These are phyloP conservation scores for Anhinga anhinga DNA, from an alignment of 2,113 vertebrate genomes.

Conservation along the genomic window DNA sequence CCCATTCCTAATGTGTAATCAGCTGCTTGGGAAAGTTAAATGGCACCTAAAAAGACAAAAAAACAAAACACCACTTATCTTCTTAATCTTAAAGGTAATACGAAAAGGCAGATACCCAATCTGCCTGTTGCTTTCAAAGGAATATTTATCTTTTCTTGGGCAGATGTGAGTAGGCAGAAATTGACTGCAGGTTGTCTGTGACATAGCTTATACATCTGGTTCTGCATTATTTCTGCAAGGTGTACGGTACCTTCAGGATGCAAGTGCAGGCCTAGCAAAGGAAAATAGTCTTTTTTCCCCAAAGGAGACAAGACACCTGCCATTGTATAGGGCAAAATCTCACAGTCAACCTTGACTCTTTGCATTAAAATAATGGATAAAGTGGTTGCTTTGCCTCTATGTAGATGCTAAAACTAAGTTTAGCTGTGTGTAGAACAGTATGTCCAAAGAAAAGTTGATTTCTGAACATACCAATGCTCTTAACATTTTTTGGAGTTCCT, in stretches of 20 bases:
- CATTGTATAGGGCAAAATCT: neutral
- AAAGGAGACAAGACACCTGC: neutral
- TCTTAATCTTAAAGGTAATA: neutral
- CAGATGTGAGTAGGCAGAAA: neutral
- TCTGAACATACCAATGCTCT: neutral
- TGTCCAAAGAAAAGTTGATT: neutral
- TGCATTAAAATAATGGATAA: neutral
- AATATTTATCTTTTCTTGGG: neutral
- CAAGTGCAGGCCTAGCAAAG: neutral
- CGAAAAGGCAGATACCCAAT: neutral
- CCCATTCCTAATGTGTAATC: neutral
- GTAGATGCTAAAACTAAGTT: neutral
- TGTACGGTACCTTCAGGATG: neutral
- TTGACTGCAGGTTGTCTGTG: neutral
- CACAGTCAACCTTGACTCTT: neutral
- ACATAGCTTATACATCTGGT: neutral
- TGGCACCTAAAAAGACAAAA: neutral
- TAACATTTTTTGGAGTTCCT: neutral
- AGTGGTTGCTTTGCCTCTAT: neutral
- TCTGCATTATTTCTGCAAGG: neutral
- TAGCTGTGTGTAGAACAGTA: no score
- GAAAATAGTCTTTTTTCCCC: neutral
- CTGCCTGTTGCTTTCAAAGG: neutral
- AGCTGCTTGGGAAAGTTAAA: conserved; percentile 22
- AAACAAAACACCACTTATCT: neutral